A percentile compares a stretch with the other conserved stretches of the same genome.
These are phyloP conservation scores for Araneus ventricosus DNA, from an alignment of 1,140 invertebrate species.

Conservation along the genomic window DNA sequence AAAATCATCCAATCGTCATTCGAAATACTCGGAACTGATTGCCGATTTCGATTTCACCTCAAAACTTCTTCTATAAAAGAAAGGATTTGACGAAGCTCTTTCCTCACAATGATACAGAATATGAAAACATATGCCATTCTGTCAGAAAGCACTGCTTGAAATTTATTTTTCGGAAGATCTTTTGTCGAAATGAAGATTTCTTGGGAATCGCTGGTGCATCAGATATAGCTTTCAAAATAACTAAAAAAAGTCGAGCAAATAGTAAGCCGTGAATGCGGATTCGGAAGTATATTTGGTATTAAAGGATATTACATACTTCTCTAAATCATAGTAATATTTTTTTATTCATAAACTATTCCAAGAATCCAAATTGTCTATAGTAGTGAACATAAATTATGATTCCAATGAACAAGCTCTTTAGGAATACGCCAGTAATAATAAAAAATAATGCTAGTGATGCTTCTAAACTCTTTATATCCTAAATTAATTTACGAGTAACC, in stretches of 20 bases:
- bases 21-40: background rate
- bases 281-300: too few species aligned
- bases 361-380: too few species aligned
- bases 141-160: background rate
- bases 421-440: too few species aligned
- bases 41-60: background rate
- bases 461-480: too few species aligned
- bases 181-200: background rate
- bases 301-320: too few species aligned
- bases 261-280: background rate
- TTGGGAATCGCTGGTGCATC: background rate
- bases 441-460: too few species aligned
- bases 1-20: background rate
- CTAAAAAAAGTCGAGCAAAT: background rate
- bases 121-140: background rate
- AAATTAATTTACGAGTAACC: too few species aligned
- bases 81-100: background rate
- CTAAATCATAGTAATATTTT: too few species aligned
- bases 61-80: background rate
- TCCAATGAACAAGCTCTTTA: too few species aligned
- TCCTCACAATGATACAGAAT: background rate
- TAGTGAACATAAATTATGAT: too few species aligned
- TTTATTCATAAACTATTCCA: too few species aligned
- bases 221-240: background rate
- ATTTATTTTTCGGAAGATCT: background rate